Evolutionary conservation across 2,888 invertebrate species (phyloP), one percentile per base, ranked within the genome.

Genomic region (Eupsilia transversa): DNA sequence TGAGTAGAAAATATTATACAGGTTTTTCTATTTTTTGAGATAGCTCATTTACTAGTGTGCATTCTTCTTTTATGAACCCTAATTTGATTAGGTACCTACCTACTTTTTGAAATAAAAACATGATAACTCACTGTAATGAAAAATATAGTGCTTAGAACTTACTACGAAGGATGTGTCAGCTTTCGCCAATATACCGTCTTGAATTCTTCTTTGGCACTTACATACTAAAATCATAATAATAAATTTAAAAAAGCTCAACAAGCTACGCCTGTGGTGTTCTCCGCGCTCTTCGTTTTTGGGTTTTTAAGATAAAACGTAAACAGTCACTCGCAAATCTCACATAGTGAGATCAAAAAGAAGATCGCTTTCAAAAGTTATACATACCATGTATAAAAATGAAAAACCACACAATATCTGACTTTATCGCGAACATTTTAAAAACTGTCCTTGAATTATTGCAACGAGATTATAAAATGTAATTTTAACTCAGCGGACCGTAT

Each of bases 151-250:
- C n/a, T n/a, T n/a, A n/a, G 6, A 12, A 68, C 76, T 85, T 76
- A 87, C 87, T 82, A 83, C 80, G 63, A 85, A 87, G 20, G 69
- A 74, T 74, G 88, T 87, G 0, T 81, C 67, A 33, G 33, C 10
- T 1, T 27, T 35, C 14, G 79, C 63, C 9, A 6, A 1, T 27
- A 52, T 17, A 2, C 84, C 84, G 3, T 72, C 57, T 46, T 72
- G 71, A 65, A 88, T 87, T 71, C 86, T 80, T 71, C 88, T 75
- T 49, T 68, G 5, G n/a, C 75, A 68, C 46, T 73, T 4, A 14
- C 61, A 63, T 17, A 69, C 83, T 83, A 65, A 71, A 83, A 80
- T 52, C n/a, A 65, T 6, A 80, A 56, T 23, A 23, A 35, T 33
- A 6, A 14, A 23, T 74, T 35, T n/a, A 9, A 14, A 43, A 43